Conservation (phyloP, 2,888 invertebrate species). For the Tubulanus polymorphus region DNA sequence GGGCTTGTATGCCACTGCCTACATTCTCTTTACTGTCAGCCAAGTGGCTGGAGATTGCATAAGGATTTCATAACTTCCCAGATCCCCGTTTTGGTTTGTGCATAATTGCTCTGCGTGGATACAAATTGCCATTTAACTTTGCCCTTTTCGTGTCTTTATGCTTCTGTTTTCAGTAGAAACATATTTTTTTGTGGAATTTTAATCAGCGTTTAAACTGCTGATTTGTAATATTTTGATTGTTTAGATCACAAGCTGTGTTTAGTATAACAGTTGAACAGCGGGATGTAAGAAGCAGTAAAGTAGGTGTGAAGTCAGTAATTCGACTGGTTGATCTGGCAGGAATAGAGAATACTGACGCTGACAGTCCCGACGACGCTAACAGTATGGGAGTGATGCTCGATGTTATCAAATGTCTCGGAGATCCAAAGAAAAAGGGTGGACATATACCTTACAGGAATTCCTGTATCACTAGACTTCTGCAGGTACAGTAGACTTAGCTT, state of each 20-base stretch:
- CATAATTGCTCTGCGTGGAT: too few relatives aligned
- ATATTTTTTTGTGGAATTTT: not conserved
- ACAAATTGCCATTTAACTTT: too few relatives aligned
- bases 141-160: too few relatives aligned
- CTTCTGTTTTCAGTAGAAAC: too few relatives aligned
- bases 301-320: conserved; percentile 38
- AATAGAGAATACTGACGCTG: conserved; percentile 18
- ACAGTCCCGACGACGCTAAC: conserved; percentile 20
- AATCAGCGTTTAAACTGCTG: not conserved
- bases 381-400: conserved; percentile 29
- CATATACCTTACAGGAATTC: conserved; percentile 42
- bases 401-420: conserved; percentile 32
- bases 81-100: too few relatives aligned
- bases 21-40: not conserved
- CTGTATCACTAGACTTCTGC: conserved; percentile 36
- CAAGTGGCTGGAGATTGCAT: too few relatives aligned
- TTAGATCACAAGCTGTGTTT: conserved; percentile 42
- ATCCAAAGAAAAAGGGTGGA: conserved; percentile 34
- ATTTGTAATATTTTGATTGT: conserved; percentile 1
- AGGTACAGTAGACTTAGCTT: conserved; percentile 23
- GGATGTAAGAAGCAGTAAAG: conserved; percentile 40
- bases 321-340: conserved; percentile 42
- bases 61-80: too few relatives aligned
- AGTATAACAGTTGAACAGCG: conserved; percentile 38
- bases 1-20: not conserved